Evolutionary conservation across 2,113 vertebrate genomes (phyloP), one percentile per base, ranked within the genome.

Genomic region (Alaudala cheleensis): DNA sequence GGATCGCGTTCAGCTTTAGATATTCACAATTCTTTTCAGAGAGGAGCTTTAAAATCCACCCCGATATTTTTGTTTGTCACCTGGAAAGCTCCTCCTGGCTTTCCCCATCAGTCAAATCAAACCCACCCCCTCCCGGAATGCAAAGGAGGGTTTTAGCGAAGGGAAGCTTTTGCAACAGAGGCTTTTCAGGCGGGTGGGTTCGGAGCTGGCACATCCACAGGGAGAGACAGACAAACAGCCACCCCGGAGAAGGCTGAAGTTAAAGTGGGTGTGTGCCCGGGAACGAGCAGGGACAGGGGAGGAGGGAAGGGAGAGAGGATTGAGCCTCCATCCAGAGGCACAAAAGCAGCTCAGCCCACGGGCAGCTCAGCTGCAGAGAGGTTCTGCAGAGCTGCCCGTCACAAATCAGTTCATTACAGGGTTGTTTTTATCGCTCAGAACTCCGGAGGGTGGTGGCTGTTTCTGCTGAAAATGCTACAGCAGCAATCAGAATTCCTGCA

Each of bases 281-380:
- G 61, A 64, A 66, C 89, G 1, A 82, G 93, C 44, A 93, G 66
- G 81, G 70, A 88, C 94, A 95, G 33, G 85, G 95, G 91, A 57
- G 45, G 51, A 31, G 67, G 84, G 78, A 50, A 92, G 81, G 25
- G 39, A 16, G 28, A 70, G 47, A 92, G 79, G 85, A 62, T 80
- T 86, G 73, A 42, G 37, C 58, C 81, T 72, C 25, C 57, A 40
- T 65, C 25, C 81, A 18, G 1, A 45, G n/a, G 3, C 0, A 21
- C 1, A 22, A 42, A 81, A 65, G 72, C 31, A 86, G 49, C 50
- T 90, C 54, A 49, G 2, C 26, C 42, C 72, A 19, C 18, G 34
- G 60, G 37, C 73, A 77, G 58, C 61, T 50, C 22, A 56, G 10
- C 82, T 0, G 28, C 31, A 62, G 14, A 28, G 47, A 54, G 47